A percentile compares a stretch with the other conserved stretches of the same genome.
Conservation (phyloP, 2,113 vertebrate genomes). For the Bubo scandiacus region DNA sequence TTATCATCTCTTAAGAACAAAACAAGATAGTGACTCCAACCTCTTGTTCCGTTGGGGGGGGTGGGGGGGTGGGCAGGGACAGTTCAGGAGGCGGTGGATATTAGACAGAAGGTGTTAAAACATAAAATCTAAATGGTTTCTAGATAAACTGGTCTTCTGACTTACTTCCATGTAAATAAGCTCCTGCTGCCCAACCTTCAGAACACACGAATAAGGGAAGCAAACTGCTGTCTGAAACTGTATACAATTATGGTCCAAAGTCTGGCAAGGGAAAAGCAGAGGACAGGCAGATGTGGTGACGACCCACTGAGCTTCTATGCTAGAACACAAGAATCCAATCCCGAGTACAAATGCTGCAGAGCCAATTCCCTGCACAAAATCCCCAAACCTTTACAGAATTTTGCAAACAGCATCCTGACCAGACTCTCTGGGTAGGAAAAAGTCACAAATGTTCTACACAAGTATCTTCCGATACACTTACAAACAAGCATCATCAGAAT, state of each 20-base stretch:
- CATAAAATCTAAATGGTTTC: background rate
- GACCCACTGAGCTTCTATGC: background rate
- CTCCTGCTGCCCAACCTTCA: background rate
- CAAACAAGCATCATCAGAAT: background rate
- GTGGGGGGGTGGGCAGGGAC: too few species aligned
- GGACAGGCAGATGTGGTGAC: background rate
- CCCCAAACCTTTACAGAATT: background rate
- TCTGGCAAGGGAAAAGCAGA: background rate
- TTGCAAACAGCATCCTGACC: background rate
- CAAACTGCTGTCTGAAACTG: background rate
- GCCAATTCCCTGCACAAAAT: background rate
- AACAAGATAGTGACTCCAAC: background rate
- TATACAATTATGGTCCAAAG: background rate
- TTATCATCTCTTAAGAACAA: background rate
- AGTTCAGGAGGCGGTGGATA: background rate
- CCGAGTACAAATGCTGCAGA: background rate
- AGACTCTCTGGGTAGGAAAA: background rate
- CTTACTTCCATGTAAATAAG: background rate
- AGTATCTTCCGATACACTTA: background rate
- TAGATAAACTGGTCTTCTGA: background rate
- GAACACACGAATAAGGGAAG: fast-evolving
- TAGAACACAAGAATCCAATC: background rate
- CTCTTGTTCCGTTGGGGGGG: background rate
- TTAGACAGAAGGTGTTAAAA: background rate
- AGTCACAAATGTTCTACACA: background rate